Base-by-base conservation (phyloP, 2,888 invertebrate genomes). In the Hofmannophila pseudospretella region DNA sequence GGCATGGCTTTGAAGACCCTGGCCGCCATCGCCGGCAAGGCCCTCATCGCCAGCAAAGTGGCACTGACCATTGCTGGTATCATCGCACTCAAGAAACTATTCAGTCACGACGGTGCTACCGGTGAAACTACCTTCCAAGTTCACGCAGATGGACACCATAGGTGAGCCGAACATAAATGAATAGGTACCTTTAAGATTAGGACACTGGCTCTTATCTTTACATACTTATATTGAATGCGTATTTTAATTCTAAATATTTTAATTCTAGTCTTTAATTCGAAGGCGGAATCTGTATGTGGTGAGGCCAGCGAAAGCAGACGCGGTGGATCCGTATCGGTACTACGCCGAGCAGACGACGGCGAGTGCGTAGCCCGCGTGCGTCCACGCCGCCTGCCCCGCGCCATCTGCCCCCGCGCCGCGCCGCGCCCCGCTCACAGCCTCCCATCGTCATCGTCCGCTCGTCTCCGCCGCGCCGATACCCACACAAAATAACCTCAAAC, bases 61-160 rank as follows among this genome's bases (percentile, higher is more conserved):
- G 93, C 93, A 1, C 71, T 93, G 39, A 91, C 93, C 42, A 92
- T 93, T 52, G 91, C 92, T 43, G 90, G 92, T 36, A 91, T 92
- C 40, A 91, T 93, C 53, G 92, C 90, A 12, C 72, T 93, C 51
- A 93, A 92, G 80, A 92, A 93, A 68, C 84, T 93, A 47, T 92
- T 92, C 78, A 90, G 91, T 43, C 90, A 91, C 47, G 91, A 92
- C 49, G 78, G 85, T 47, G 77, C 88, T 44, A 86, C 89, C 42
- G 89, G 89, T 45, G 90, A 90, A 64, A 88, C 89, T 30, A 89
- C 90, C 47, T 90, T 92, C 78, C 91, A 92, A 69, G 92, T 93
- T 34, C 91, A 92, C 57, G 90, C 92, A 46, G 88, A 89, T 65
- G 90, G 90, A 54, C 90, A 90, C 67, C 90, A 90, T 75, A 89